A percentile compares a stretch with the other conserved stretches of the same genome.
Evolutionary conservation across 2,888 invertebrate genomes (phyloP).

Genomic region (Autographa pulchrina): DNA sequence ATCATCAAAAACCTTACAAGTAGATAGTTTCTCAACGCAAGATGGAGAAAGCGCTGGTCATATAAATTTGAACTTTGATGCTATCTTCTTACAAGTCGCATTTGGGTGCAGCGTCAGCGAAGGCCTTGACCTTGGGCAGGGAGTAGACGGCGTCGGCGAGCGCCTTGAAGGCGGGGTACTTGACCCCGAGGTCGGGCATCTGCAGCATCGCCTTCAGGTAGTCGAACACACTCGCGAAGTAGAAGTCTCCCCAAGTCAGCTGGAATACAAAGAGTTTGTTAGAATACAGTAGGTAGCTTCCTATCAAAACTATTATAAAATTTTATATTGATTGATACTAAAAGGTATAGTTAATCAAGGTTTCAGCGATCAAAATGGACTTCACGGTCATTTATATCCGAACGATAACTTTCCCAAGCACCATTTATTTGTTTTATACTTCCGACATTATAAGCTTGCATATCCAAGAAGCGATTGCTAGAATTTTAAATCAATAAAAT

Average conservation of each 20-base stretch:
- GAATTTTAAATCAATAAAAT: too few relatives aligned
- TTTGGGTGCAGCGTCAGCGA: slow-evolving; percentile 65
- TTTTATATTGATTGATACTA: too few relatives aligned
- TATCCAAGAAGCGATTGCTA: too few relatives aligned
- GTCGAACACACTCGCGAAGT: slow-evolving; percentile 64
- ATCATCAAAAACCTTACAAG: background rate
- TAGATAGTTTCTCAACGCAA: background rate
- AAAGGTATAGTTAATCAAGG: too few relatives aligned
- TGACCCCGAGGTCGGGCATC: slow-evolving; percentile 69
- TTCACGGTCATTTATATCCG: too few relatives aligned
- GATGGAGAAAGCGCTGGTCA: background rate
- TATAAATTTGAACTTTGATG: background rate
- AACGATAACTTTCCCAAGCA: too few relatives aligned
- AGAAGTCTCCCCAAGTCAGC: slow-evolving; percentile 71
- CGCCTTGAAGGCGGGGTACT: slow-evolving; percentile 76
- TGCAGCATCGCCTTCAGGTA: slow-evolving; percentile 61
- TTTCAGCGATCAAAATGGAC: background rate
- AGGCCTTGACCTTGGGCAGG: slow-evolving; percentile 76
- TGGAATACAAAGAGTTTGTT: slow-evolving; percentile 46
- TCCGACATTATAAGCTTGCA: too few relatives aligned
- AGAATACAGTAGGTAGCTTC: too few relatives aligned
- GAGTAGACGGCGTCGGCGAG: slow-evolving; percentile 69
- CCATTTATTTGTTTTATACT: too few relatives aligned
- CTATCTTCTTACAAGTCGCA: slow-evolving; percentile 43
- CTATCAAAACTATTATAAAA: too few relatives aligned